A percentile compares a stretch with the other conserved stretches of the same genome.
phyloP scores from a whole-genome alignment of 2,888 invertebrate species.

The Sminthurinus aureus region DNA sequence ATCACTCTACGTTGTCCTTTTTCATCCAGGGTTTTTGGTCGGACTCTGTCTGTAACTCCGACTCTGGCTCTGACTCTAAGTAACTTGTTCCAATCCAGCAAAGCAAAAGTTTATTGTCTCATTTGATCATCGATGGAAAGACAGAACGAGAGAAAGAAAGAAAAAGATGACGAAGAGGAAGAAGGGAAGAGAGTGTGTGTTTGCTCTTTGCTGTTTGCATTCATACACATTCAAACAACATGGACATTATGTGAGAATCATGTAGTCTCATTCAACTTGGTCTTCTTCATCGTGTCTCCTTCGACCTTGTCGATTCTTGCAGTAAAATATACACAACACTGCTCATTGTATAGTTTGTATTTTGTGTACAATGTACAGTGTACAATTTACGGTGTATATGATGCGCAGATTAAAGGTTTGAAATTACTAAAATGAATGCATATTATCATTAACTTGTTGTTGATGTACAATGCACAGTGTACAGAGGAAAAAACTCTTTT shows the following conservation, averaged over 20 bases:
- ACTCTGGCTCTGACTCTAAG: too few relatives aligned
- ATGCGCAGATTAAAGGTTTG: slow-evolving; percentile 31
- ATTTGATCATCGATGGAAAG: neutral
- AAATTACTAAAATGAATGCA: slow-evolving; percentile 32
- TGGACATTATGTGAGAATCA: neutral
- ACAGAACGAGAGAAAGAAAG: neutral
- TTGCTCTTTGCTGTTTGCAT: too few relatives aligned
- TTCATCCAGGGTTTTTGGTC: too few relatives aligned
- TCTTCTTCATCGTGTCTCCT: slow-evolving; percentile 33
- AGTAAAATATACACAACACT: neutral
- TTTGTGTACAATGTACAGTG: too few relatives aligned
- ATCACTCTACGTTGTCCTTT: too few relatives aligned
- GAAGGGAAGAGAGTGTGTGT: too few relatives aligned
- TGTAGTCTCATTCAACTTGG: neutral
- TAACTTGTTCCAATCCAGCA: too few relatives aligned
- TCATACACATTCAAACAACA: too few relatives aligned
- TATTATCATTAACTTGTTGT: slow-evolving; percentile 38
- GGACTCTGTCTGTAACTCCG: too few relatives aligned
- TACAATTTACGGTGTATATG: neutral
- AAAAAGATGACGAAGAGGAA: too few relatives aligned
- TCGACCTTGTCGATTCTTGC: slow-evolving; percentile 37
- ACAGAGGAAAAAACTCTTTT: neutral
- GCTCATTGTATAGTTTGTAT: neutral
- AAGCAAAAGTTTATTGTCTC: too few relatives aligned
- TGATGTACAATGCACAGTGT: neutral